A percentile compares a stretch with the other conserved stretches of the same genome.
Conservation (phyloP, 2,888 invertebrate species). For the Metacarcinus magister region DNA sequence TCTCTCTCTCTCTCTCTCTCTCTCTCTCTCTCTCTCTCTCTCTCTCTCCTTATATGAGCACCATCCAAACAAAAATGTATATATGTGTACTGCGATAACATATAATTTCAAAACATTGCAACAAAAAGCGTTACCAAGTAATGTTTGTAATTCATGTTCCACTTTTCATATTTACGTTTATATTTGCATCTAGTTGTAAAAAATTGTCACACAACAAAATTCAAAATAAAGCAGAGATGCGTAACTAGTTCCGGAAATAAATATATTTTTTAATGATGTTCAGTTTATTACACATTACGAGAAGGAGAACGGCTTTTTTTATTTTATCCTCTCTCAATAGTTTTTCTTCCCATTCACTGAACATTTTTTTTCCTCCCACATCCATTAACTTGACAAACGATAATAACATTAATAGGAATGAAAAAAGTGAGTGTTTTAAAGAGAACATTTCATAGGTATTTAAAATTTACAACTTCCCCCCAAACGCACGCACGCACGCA, state of each 20-base stretch:
- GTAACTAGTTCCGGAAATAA: no score
- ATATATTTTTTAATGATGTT: not conserved
- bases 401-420: not conserved
- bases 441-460: not conserved
- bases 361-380: no score
- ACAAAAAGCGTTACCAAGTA: not conserved
- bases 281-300: not conserved
- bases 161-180: conserved; percentile 26
- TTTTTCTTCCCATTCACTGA: not conserved
- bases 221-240: no score
- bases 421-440: not conserved
- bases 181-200: not conserved
- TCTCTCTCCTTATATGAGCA: not conserved
- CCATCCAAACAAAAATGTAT: not conserved
- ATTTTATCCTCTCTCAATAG: no score
- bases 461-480: no score
- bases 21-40: not conserved
- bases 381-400: no score
- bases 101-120: no score
- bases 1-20: not conserved
- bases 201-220: no score
- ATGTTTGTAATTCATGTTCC: not conserved
- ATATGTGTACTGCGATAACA: not conserved
- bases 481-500: no score
- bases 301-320: not conserved